Evolutionary conservation across 2,113 vertebrate genomes (phyloP).

Genomic region (Sinosuthora webbiana): DNA sequence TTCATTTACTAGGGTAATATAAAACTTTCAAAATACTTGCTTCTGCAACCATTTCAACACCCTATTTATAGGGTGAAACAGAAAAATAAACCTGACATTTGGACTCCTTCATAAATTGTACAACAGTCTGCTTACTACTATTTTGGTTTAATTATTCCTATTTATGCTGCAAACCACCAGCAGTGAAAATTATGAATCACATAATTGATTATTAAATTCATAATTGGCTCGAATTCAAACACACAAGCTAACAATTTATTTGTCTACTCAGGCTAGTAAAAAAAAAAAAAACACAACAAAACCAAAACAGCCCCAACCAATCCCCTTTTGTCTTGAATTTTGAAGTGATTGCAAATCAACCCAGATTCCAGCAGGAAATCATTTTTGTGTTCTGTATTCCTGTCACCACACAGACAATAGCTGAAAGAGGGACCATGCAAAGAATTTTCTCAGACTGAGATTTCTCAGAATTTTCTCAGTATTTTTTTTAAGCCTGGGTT

Average conservation of each 20-base stretch:
- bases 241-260: neutral
- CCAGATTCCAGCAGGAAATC: neutral
- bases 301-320: fast-evolving
- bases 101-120: neutral
- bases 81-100: neutral
- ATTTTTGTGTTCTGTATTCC: neutral
- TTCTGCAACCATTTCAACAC: neutral
- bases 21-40: neutral
- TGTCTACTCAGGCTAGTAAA: neutral
- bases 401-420: neutral
- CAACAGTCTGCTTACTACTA: neutral
- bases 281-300: neutral
- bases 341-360: neutral
- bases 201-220: neutral
- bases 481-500: neutral
- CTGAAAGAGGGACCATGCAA: neutral
- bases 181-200: neutral
- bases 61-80: neutral
- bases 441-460: neutral
- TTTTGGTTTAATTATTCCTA: constrained; percentile 6
- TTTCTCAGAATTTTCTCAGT: neutral
- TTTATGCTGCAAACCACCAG: neutral
- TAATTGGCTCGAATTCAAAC: neutral
- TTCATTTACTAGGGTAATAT: neutral
- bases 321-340: neutral